These are phyloP conservation scores for Tonatia bakeri DNA, from an alignment of 2,113 vertebrate genomes.

Conservation along the genomic window DNA sequence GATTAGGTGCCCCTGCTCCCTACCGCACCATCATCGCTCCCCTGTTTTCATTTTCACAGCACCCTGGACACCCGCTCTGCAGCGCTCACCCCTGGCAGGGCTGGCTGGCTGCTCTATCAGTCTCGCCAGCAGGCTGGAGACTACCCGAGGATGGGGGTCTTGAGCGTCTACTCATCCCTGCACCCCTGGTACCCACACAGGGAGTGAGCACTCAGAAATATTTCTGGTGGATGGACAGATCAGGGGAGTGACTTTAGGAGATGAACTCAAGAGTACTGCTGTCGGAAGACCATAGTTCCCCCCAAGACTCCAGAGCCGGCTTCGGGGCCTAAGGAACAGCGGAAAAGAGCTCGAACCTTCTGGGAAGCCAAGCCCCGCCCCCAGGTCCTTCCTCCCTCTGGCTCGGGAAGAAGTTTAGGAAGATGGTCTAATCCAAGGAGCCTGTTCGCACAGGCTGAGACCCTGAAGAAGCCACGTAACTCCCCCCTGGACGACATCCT, in stretches of 20 bases:
- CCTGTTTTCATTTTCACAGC: not conserved
- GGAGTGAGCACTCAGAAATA: not conserved
- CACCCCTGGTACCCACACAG: not conserved
- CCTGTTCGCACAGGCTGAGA: not conserved
- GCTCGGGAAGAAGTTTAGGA: not conserved
- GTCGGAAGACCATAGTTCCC: not conserved
- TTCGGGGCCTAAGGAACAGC: not conserved
- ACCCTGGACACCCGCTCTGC: not conserved
- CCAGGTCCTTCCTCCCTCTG: not conserved
- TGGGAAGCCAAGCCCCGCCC: not conserved
- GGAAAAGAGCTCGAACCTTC: not conserved
- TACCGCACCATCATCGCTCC: too few relatives aligned
- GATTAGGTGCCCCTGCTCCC: not conserved
- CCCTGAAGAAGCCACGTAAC: not conserved
- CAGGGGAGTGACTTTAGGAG: not conserved
- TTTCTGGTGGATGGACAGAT: not conserved
- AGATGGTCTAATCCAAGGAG: too few relatives aligned
- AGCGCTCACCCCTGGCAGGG: not conserved
- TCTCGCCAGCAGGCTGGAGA: not conserved
- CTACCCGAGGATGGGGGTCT: accelerated
- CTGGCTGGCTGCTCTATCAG: not conserved
- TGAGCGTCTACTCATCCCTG: not conserved
- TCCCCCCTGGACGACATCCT: not conserved
- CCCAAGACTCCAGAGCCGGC: accelerated
- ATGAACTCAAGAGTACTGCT: not conserved